A percentile compares a stretch with the other conserved stretches of the same genome.
Conservation (phyloP, 2,888 invertebrate genomes). For the Apomyelois bistriatella region DNA sequence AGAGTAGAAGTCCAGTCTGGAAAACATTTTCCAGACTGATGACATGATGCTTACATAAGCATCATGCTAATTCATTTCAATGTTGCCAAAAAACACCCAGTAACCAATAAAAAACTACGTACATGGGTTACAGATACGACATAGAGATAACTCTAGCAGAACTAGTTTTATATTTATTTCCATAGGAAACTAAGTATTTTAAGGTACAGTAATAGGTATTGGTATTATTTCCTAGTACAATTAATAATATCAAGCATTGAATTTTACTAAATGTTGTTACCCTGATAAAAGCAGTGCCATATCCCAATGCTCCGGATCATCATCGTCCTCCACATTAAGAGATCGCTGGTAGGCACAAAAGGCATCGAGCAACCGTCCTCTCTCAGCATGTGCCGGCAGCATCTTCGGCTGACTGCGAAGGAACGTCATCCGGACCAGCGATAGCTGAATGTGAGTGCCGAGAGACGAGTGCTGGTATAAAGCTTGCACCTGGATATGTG, state of each 20-base stretch:
- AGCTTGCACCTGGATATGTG: slow-evolving; percentile 83
- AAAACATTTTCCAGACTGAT: slow-evolving; percentile 22
- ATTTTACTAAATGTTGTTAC: slow-evolving; percentile 42
- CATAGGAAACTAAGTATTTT: too few relatives aligned
- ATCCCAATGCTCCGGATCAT: slow-evolving; percentile 88
- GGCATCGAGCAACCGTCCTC: slow-evolving; percentile 83
- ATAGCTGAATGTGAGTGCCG: slow-evolving; percentile 82
- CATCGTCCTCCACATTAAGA: slow-evolving; percentile 83
- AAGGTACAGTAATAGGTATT: too few relatives aligned
- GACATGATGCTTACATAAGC: too few relatives aligned
- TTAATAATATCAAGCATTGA: too few relatives aligned
- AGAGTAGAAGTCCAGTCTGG: slow-evolving; percentile 86
- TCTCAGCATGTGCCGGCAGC: slow-evolving; percentile 83
- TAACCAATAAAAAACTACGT: too few relatives aligned
- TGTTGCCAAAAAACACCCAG: not conserved
- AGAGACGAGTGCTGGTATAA: slow-evolving; percentile 88
- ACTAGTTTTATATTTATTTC: too few relatives aligned
- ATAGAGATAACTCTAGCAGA: too few relatives aligned
- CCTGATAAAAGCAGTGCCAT: slow-evolving; percentile 89
- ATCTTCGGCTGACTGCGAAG: slow-evolving; percentile 82
- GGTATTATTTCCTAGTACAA: too few relatives aligned
- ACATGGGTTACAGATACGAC: too few relatives aligned
- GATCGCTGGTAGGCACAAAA: slow-evolving; percentile 86
- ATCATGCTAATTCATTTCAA: too few relatives aligned
- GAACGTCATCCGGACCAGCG: slow-evolving; percentile 85